Evolutionary conservation across 2,113 vertebrate species (phyloP), one percentile per base, ranked within the genome.

Genomic region (Tetrao urogallus): DNA sequence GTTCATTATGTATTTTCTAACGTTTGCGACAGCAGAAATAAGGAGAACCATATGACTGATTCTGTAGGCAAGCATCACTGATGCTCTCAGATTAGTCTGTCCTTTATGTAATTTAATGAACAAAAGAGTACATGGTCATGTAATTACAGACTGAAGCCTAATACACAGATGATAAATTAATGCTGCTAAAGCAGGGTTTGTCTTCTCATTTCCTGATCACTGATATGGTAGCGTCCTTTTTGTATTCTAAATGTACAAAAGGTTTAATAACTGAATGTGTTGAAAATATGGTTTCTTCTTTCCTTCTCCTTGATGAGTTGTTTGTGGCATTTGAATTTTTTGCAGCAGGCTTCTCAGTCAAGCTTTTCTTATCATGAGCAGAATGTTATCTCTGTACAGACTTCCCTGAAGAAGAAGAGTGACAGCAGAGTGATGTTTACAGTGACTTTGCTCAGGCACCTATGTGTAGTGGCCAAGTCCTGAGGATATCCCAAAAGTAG

Each of bases 1-100:
- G 74, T 60, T 91, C 57, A 25, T 82, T 86, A 38, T 13, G n/a
- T 13, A 27, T 19, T 45, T 78, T 64, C 24, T 82, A 75, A 82
- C 54, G 92, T 82, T 4, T 38, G 34, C 50, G 82, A 64, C 70
- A 91, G 57, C 70, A 91, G 74, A 71, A 88, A 70, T 86, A 63
- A 64, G 40, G 81, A 89, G 74, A 75, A 43, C 81, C 70, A 30
- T 75, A 72, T 95, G 93, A 81, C 47, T 67, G 66, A 64, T 86
- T 50, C 43, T 50, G 34, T 56, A 64, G 73, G 71, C 8, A 38
- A 28, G 13, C 86, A 69, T 75, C 32, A 72, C 61, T 65, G 61
- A 54, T 27, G 12, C 82, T 90, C 50, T 77, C 42, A 66, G 57
- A 69, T 78, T 28, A 2, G 0, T 77, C 60, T 91, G 30, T 88